These are phyloP conservation scores for Caenorhabditis remanei DNA, from an alignment of 1,140 invertebrate genomes.

Conservation along the genomic window DNA sequence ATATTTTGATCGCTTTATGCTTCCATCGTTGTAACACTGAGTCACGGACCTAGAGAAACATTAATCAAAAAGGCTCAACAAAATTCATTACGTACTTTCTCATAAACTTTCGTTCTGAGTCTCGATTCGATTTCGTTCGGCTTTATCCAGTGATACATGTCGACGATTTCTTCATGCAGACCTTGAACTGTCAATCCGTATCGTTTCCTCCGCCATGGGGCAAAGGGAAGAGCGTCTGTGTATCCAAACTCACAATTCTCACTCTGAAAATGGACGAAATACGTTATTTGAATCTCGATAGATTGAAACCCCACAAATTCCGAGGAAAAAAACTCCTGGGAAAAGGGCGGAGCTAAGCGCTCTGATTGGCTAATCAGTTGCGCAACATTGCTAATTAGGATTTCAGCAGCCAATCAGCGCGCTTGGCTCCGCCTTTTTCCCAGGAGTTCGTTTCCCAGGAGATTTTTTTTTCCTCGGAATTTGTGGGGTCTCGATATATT, in stretches of 20 bases:
- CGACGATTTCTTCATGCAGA: constrained; percentile 72
- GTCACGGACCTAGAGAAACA: constrained; percentile 40
- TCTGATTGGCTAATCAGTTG: too few relatives aligned
- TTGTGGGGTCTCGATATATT: background rate
- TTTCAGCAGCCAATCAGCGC: too few relatives aligned
- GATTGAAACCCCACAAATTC: too few relatives aligned
- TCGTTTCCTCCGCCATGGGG: constrained; percentile 41
- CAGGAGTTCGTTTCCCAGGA: too few relatives aligned
- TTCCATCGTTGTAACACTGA: constrained; percentile 39
- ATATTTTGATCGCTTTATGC: constrained; percentile 39
- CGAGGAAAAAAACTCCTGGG: too few relatives aligned
- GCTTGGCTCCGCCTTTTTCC: too few relatives aligned
- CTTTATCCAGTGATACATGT: constrained; percentile 70
- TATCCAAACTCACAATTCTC: constrained; percentile 15
- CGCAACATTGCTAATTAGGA: too few relatives aligned
- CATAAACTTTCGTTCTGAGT: constrained; percentile 51
- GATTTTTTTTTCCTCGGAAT: too few relatives aligned
- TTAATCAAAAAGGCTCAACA: background rate
- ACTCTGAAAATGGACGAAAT: background rate
- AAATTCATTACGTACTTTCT: constrained; percentile 27
- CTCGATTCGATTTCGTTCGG: constrained; percentile 67
- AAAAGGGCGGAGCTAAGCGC: too few relatives aligned
- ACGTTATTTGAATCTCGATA: background rate
- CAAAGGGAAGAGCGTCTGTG: constrained; percentile 8
- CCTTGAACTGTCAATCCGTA: constrained; percentile 54